These are phyloP conservation scores for Lethenteron reissneri DNA, from an alignment of 2,113 vertebrate genomes.

Conservation along the genomic window DNA sequence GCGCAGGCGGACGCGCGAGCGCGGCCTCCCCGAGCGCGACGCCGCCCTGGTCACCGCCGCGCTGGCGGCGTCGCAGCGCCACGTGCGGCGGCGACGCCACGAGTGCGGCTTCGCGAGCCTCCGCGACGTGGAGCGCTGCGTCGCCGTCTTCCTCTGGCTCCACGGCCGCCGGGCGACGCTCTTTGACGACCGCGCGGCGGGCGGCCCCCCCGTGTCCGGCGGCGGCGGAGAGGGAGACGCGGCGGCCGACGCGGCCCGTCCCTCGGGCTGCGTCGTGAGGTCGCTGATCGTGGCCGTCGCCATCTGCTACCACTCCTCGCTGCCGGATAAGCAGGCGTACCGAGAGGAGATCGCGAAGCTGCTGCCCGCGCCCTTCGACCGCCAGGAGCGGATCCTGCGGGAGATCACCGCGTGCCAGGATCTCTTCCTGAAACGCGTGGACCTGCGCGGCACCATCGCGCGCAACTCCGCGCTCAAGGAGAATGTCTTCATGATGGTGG, in stretches of 20 bases:
- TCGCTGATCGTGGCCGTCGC: conserved; percentile 29
- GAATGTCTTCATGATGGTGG: conserved; percentile 37
- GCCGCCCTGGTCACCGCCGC: conserved; percentile 18
- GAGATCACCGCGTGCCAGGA: conserved; percentile 27
- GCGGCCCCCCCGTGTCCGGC: too few relatives aligned
- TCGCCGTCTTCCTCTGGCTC: conserved; percentile 32
- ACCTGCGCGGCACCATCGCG: conserved; percentile 24
- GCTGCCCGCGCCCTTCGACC: conserved; percentile 18
- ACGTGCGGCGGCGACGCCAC: conserved; percentile 22
- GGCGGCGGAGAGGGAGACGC: too few relatives aligned
- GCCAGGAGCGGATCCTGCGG: conserved; percentile 13
- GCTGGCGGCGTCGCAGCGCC: conserved; percentile 27
- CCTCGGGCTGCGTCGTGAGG: conserved; percentile 14
- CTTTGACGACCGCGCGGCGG: conserved; percentile 9
- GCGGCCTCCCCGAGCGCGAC: conserved; percentile 14
- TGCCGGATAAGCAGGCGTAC: conserved; percentile 23
- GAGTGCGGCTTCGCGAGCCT: conserved; percentile 42
- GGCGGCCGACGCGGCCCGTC: neutral
- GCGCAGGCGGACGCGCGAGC: conserved; percentile 16
- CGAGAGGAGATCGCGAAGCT: conserved; percentile 15
- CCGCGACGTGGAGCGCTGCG: conserved; percentile 33
- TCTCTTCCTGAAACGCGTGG: conserved; percentile 23
- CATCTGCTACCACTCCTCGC: conserved; percentile 33
- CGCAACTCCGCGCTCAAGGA: conserved; percentile 34
- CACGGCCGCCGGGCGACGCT: conserved; percentile 18